Base-by-base conservation (phyloP, 2,888 invertebrate genomes). In the Lepidocyrtinus sp. region DNA sequence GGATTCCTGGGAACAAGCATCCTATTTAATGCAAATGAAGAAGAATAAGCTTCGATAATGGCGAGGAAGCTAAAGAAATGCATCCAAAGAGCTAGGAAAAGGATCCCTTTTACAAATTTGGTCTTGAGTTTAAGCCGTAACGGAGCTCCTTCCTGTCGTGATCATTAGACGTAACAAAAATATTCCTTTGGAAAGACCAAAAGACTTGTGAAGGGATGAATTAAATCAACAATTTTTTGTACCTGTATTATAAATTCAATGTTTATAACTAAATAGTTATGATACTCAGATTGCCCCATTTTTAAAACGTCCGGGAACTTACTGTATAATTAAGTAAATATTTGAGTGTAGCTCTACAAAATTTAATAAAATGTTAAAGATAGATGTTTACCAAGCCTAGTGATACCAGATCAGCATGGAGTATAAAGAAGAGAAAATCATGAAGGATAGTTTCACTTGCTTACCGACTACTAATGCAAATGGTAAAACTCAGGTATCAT, bases 11-110 rank as follows among this genome's bases (percentile, higher is more conserved):
- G 50, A 65, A 65, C 45, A 61, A 22, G 55, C 50, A 69, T 1
- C 61, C 75, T 68, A 71, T 71, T 77, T 71, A 71, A 77, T 77
- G 77, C 77, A 77, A 77, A 77, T 77, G 77, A 77, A 67, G 50
- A 15, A 36, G 5, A 5, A 50, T 15, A 50, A 17, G 12, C 12
- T 36, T 36, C 12, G 5, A 7, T 36, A 27, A 17, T 61, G 50
- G 50, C 19, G 63, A 62, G 62, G 21, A 22, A 63, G 62, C 36
- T 50, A 1, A 50, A 7, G 50, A n/a, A 63, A 63, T 15, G 63
- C n/a, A 36, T 7, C 36, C 50, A 50, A 17, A 50, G 26, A 22
- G 63, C 62, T 62, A 22, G 62, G 22, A 22, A 62, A 62, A 22
- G 2, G 63, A 24, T 63, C 24, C 24, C n/a, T 63, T 63, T 15